Percentiles rank a stretch among this genome's conserved stretches.
Evolutionary conservation across 2,797 vertebrate species (phyloP).

Genomic region (Myotis myotis): DNA sequence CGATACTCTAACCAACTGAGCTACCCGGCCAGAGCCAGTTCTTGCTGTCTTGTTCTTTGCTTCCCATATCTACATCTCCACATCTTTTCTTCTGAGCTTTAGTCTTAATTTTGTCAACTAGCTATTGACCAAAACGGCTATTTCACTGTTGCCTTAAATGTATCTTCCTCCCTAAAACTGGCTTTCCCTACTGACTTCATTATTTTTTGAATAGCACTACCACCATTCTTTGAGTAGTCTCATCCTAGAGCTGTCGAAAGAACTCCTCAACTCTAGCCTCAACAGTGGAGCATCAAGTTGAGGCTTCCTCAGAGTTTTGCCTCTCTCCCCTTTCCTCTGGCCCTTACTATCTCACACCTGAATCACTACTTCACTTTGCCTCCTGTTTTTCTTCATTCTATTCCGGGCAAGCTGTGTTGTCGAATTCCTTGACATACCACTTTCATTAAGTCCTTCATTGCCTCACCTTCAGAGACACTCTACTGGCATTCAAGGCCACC

Average conservation of each 20-base stretch:
- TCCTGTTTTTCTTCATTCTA: neutral
- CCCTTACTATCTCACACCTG: accelerated
- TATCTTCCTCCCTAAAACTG: neutral
- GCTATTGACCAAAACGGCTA: neutral
- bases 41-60: neutral
- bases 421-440: neutral
- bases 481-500: neutral
- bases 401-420: neutral
- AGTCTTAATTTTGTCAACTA: neutral
- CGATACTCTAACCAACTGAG: neutral
- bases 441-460: neutral
- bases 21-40: neutral
- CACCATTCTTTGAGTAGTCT: neutral
- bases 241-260: neutral
- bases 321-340: too few relatives aligned
- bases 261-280: neutral
- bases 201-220: neutral
- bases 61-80: neutral
- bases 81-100: neutral
- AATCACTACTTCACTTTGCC: neutral
- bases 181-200: neutral
- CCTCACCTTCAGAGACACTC: neutral
- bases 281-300: neutral
- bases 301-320: neutral
- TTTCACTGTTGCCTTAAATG: neutral